These are phyloP conservation scores for Colossoma macropomum DNA, from an alignment of 2,113 vertebrate species.

Conservation along the genomic window DNA sequence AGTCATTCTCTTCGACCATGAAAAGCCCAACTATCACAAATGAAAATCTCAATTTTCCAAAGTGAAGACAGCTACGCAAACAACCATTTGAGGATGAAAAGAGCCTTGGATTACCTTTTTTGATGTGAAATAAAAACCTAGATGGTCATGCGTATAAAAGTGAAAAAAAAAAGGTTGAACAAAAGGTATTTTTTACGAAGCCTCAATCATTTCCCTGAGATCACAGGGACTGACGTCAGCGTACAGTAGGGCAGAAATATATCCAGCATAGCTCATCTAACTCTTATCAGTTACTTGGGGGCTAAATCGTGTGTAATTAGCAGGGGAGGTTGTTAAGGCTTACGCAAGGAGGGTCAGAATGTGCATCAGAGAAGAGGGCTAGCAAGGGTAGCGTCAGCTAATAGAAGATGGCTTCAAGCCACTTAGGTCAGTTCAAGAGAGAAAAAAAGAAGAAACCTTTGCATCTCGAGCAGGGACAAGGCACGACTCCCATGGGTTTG, in stretches of 20 bases:
- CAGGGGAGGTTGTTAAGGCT: not conserved
- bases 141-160: slow-evolving; percentile 14
- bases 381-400: not conserved
- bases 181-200: not conserved
- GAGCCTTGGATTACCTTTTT: slow-evolving; percentile 41
- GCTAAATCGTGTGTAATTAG: slow-evolving; percentile 4
- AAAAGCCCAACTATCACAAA: slow-evolving; percentile 47
- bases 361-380: not conserved
- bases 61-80: slow-evolving; percentile 41
- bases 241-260: not conserved
- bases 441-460: not conserved
- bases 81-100: slow-evolving; percentile 52
- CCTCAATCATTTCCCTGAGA: not conserved
- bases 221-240: not conserved
- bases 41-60: slow-evolving; percentile 50
- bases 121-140: slow-evolving; percentile 39
- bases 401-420: slow-evolving; percentile 3
- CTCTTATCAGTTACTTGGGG: not conserved
- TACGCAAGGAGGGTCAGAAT: not conserved
- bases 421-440: not conserved
- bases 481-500: not conserved
- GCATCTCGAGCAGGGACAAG: not conserved
- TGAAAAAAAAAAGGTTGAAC: not conserved
- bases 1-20: slow-evolving; percentile 36
- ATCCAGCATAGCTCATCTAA: not conserved